phyloP scores from a whole-genome alignment of 2,888 invertebrate genomes.

The Oligia strigilis region DNA sequence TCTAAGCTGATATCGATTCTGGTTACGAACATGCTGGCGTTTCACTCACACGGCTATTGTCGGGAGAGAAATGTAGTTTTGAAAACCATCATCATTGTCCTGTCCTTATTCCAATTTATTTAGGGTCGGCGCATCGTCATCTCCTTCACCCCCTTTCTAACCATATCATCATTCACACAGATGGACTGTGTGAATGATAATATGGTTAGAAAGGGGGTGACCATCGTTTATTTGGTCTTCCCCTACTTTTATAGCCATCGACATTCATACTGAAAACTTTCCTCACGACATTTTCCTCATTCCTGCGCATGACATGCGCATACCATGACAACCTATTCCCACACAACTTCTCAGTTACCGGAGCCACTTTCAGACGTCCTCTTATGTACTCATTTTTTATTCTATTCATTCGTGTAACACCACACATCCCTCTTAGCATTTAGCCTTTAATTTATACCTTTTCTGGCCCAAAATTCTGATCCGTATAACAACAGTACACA shows the following conservation, averaged over 20 bases:
- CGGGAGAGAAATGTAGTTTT: neutral
- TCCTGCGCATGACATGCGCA: neutral
- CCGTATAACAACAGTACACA: too few relatives aligned
- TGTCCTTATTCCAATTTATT: neutral
- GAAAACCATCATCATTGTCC: neutral
- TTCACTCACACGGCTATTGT: neutral
- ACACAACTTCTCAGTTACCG: neutral
- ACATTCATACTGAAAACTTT: neutral
- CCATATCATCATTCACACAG: too few relatives aligned
- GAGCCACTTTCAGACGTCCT: neutral
- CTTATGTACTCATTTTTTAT: too few relatives aligned
- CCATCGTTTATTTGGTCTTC: neutral
- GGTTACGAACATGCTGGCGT: neutral
- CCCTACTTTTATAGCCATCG: neutral
- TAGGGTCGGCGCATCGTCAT: neutral
- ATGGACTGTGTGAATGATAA: too few relatives aligned
- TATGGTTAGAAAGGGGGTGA: too few relatives aligned
- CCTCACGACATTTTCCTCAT: neutral
- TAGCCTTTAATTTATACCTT: neutral
- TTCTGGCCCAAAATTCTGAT: neutral
- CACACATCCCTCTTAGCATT: too few relatives aligned
- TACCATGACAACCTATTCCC: neutral
- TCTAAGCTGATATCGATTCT: neutral
- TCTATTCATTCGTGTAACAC: too few relatives aligned
- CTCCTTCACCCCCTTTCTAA: too few relatives aligned